A percentile compares a stretch with the other conserved stretches of the same genome.
phyloP scores from a whole-genome alignment of 2,113 vertebrate genomes.

The Alligator mississippiensis region DNA sequence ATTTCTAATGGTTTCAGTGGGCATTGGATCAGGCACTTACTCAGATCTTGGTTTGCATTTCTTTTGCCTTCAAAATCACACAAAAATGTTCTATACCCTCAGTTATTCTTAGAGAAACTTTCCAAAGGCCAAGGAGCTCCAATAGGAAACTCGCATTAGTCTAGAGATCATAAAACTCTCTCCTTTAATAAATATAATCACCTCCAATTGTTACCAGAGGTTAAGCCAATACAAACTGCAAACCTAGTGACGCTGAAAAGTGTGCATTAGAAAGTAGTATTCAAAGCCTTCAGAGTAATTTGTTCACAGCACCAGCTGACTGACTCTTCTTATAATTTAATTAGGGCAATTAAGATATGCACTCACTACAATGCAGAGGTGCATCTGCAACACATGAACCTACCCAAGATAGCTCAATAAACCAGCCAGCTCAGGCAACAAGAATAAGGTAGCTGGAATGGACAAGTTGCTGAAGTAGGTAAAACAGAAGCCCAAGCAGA shows the following conservation, averaged over 20 bases:
- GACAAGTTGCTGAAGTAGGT: too few relatives aligned
- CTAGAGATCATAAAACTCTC: not conserved
- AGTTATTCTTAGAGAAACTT: not conserved
- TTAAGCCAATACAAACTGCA: not conserved
- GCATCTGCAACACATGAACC: too few relatives aligned
- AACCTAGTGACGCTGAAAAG: not conserved
- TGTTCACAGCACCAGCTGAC: not conserved
- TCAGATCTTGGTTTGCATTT: not conserved
- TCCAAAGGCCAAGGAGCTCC: not conserved
- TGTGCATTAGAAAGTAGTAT: not conserved
- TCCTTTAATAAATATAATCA: not conserved
- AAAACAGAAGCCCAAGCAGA: too few relatives aligned
- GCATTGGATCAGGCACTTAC: not conserved
- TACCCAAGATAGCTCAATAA: too few relatives aligned
- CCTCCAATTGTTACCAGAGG: not conserved
- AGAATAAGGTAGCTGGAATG: too few relatives aligned
- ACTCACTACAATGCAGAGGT: too few relatives aligned
- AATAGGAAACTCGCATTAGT: not conserved
- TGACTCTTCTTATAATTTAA: not conserved
- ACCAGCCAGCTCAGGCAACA: too few relatives aligned
- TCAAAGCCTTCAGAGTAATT: not conserved
- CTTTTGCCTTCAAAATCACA: not conserved
- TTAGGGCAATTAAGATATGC: too few relatives aligned
- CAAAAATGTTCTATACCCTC: not conserved
- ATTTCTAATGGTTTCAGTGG: not conserved